phyloP scores from a whole-genome alignment of 1,140 invertebrate species.

The Colletes gigas region DNA sequence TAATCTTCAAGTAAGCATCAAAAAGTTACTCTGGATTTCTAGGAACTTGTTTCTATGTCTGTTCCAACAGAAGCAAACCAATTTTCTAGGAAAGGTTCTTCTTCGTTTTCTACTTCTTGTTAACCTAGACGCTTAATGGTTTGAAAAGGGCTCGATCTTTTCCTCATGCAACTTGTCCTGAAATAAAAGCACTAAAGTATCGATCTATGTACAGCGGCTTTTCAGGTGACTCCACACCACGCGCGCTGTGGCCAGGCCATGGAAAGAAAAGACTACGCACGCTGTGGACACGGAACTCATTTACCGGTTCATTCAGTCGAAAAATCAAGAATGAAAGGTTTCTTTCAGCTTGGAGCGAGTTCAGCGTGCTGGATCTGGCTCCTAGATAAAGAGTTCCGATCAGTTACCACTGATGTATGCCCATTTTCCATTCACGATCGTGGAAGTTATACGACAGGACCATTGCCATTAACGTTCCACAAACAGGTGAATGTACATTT shows the following conservation, averaged over 20 bases:
- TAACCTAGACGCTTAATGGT: not conserved
- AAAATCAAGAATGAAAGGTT: conserved; percentile 57
- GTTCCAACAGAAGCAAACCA: not conserved
- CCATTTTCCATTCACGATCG: conserved; percentile 48
- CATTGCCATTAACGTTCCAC: conserved; percentile 44
- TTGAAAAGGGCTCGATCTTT: conserved; percentile 5
- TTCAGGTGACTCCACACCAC: not conserved
- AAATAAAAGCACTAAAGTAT: conserved; percentile 5
- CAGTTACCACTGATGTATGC: conserved; percentile 30
- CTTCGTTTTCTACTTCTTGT: not conserved
- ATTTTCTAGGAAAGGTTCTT: too few species aligned
- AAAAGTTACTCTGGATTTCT: not conserved
- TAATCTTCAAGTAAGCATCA: not conserved
- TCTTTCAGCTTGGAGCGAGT: conserved; percentile 31
- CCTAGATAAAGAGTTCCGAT: conserved; percentile 55
- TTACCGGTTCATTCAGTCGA: conserved; percentile 60
- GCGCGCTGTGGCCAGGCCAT: not conserved
- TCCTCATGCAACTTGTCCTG: not conserved
- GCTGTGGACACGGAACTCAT: conserved; percentile 51
- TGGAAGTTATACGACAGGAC: conserved; percentile 8
- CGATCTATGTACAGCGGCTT: conserved; percentile 30
- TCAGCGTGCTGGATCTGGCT: conserved; percentile 42
- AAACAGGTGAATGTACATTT: conserved; percentile 38
- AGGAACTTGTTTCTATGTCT: not conserved
- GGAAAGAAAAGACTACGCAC: conserved; percentile 21